Percentiles rank a stretch among this genome's conserved stretches.
phyloP scores from a whole-genome alignment of 2,888 invertebrate genomes.

The Cyaniris semiargus region DNA sequence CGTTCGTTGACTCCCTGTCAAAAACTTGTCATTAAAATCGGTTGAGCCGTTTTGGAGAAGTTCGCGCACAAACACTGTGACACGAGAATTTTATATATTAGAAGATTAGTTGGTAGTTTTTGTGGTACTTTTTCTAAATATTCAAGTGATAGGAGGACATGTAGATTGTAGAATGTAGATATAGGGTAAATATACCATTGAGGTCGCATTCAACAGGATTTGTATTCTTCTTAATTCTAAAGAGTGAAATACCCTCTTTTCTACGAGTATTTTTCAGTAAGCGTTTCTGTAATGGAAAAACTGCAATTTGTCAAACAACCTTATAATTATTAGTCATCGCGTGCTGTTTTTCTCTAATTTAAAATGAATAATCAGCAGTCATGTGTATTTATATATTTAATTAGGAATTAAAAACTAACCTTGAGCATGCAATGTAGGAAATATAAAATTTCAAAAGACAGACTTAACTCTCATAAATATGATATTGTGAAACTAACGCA shows the following conservation, averaged over 20 bases:
- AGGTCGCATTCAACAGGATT: no score
- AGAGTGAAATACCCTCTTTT: no score
- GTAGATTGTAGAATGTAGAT: no score
- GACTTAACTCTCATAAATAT: not conserved
- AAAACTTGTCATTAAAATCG: no score
- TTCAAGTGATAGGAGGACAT: no score
- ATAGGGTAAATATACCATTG: no score
- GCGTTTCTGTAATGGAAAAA: not conserved
- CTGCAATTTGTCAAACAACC: not conserved
- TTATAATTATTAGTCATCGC: not conserved
- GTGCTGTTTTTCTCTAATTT: not conserved
- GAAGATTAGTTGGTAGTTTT: not conserved
- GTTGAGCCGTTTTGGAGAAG: no score
- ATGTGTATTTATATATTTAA: conserved; percentile 36
- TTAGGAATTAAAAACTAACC: conserved; percentile 16
- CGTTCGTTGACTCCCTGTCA: no score
- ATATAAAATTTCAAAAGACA: conserved; percentile 21
- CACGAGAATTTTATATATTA: no score
- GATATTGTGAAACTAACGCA: not conserved
- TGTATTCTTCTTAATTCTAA: no score
- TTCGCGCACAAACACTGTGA: no score
- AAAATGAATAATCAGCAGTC: not conserved
- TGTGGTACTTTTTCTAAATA: no score
- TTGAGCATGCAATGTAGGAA: conserved; percentile 18
- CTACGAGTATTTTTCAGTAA: not conserved